Evolutionary conservation across 2,797 vertebrate species (phyloP).

Genomic region (Falco berigora): DNA sequence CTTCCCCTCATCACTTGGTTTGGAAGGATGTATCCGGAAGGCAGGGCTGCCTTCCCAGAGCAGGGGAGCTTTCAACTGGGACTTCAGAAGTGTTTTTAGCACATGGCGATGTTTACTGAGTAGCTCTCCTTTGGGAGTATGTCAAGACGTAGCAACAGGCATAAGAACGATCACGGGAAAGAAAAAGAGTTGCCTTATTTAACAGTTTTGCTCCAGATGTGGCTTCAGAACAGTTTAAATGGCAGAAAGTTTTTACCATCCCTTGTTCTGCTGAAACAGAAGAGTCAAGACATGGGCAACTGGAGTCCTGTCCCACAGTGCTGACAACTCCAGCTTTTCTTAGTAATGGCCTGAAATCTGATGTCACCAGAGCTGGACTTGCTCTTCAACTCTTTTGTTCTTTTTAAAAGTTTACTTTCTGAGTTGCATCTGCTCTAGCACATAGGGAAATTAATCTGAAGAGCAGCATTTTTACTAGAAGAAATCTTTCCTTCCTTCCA

Average conservation of each 20-base stretch:
- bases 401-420: background rate
- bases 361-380: background rate
- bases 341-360: background rate
- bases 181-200: background rate
- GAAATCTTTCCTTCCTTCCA: background rate
- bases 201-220: background rate
- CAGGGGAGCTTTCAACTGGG: background rate
- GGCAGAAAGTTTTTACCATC: background rate
- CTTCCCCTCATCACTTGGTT: accelerated
- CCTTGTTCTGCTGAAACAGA: background rate
- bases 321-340: background rate
- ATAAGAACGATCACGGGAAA: accelerated
- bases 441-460: background rate
- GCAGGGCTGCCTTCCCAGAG: background rate
- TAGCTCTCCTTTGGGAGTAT: background rate
- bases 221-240: background rate
- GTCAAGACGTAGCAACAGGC: background rate
- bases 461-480: background rate
- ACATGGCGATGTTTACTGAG: background rate
- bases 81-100: background rate
- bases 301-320: background rate
- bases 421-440: background rate
- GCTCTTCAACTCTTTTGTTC: background rate
- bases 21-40: background rate
- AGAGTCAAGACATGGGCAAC: background rate